These are phyloP conservation scores for Oncorhynchus masou DNA, from an alignment of 2,113 vertebrate species.

Conservation along the genomic window DNA sequence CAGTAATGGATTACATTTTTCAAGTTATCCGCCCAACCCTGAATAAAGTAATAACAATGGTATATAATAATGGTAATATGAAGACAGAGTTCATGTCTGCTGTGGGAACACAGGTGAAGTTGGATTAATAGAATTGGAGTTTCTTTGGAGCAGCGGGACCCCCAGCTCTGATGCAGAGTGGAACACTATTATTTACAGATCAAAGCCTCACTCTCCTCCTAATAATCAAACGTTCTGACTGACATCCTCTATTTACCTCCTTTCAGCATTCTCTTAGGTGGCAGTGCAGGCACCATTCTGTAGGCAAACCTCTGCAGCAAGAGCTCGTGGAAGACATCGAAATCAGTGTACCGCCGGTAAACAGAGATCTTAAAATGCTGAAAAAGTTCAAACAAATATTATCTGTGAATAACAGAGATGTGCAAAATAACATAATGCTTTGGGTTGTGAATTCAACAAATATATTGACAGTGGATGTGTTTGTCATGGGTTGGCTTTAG, in stretches of 20 bases:
- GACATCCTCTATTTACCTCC: constrained; percentile 76
- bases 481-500: not conserved
- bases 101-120: not conserved
- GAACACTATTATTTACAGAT: constrained; percentile 9
- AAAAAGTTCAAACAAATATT: not conserved
- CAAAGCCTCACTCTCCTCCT: not conserved
- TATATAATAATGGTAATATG: not conserved
- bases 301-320: constrained; percentile 92
- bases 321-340: constrained; percentile 93
- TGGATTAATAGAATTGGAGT: not conserved
- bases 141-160: not conserved
- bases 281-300: constrained; percentile 89
- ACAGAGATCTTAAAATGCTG: constrained; percentile 88
- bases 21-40: no score
- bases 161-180: not conserved
- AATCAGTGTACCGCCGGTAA: constrained; percentile 91
- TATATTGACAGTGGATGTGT: not conserved
- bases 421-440: not conserved
- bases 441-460: not conserved
- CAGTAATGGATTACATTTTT: no score
- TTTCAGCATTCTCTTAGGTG: constrained; percentile 91
- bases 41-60: no score
- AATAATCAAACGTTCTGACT: not conserved
- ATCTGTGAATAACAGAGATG: not conserved
- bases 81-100: not conserved